These are phyloP conservation scores for Motacilla tschutschensis DNA, from an alignment of 2,113 vertebrate genomes.

Conservation along the genomic window DNA sequence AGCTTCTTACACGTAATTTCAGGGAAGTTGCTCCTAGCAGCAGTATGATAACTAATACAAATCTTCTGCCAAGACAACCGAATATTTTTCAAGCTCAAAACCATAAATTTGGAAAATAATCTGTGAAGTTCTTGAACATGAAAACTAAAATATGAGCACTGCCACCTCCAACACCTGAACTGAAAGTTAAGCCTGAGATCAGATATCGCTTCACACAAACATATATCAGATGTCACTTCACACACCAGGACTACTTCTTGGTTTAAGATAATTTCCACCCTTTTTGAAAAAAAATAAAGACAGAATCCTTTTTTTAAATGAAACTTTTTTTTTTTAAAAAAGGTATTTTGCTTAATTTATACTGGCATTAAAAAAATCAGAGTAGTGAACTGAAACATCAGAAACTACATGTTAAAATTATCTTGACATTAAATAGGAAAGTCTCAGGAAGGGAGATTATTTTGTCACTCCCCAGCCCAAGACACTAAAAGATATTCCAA, in stretches of 20 bases:
- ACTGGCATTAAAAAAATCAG: neutral
- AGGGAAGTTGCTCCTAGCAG: neutral
- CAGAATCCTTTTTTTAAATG: rapidly evolving
- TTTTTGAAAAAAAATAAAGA: neutral
- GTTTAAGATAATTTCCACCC: neutral
- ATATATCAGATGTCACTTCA: neutral
- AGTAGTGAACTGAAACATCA: neutral
- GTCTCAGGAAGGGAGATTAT: neutral
- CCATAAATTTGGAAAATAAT: neutral
- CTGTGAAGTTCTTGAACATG: neutral
- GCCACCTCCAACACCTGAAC: neutral
- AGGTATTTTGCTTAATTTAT: neutral
- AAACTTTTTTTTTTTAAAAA: neutral
- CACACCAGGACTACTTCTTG: neutral
- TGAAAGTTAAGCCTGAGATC: neutral
- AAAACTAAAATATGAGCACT: neutral
- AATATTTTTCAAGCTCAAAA: neutral
- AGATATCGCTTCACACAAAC: neutral
- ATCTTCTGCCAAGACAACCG: neutral
- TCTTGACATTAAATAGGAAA: neutral
- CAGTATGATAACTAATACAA: neutral
- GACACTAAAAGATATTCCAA: neutral
- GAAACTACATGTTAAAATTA: neutral
- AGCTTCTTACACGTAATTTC: neutral
- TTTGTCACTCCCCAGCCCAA: neutral